These are phyloP conservation scores for Drosophila atripex DNA, from an alignment of 2,888 invertebrate species.

Conservation along the genomic window DNA sequence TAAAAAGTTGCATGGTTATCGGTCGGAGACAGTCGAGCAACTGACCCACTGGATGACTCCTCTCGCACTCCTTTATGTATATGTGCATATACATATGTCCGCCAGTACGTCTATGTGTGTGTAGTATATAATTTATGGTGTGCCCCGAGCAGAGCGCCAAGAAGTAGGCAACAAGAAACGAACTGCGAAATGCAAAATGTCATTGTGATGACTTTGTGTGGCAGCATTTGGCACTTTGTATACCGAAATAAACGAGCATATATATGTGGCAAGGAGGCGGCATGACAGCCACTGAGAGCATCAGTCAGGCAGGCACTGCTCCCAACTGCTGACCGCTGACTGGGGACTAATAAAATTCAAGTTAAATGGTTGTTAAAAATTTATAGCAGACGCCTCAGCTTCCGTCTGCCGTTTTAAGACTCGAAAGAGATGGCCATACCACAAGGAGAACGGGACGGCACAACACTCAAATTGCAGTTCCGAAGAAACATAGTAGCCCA, in stretches of 20 bases:
- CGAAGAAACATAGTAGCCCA: constrained; percentile 7
- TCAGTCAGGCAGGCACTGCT: constrained; percentile 5
- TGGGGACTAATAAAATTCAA: constrained; percentile 77
- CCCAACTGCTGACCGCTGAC: constrained; percentile 48
- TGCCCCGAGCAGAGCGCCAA: constrained; percentile 1
- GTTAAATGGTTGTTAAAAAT: constrained; percentile 80
- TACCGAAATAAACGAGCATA: constrained; percentile 38
- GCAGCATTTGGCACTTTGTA: constrained; percentile 37
- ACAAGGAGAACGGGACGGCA: background rate
- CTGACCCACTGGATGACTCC: constrained; percentile 4
- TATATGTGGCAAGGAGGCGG: constrained; percentile 18
- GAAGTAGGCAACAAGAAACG: constrained; percentile 37
- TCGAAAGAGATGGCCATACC: background rate
- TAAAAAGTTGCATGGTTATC: constrained; percentile 33
- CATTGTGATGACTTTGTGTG: constrained; percentile 61
- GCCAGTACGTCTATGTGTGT: background rate
- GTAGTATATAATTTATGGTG: background rate
- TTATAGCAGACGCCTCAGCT: constrained; percentile 58
- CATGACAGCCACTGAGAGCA: constrained; percentile 42
- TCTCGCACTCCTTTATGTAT: background rate
- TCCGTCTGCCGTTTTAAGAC: constrained; percentile 49
- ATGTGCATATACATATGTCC: too few species aligned
- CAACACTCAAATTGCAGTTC: constrained; percentile 8
- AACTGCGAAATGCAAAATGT: constrained; percentile 56
- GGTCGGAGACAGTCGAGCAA: constrained; percentile 30